A percentile compares a stretch with the other conserved stretches of the same genome.
These are phyloP conservation scores for Psylliodes chrysocephalus DNA, from an alignment of 2,888 invertebrate species.

Conservation along the genomic window DNA sequence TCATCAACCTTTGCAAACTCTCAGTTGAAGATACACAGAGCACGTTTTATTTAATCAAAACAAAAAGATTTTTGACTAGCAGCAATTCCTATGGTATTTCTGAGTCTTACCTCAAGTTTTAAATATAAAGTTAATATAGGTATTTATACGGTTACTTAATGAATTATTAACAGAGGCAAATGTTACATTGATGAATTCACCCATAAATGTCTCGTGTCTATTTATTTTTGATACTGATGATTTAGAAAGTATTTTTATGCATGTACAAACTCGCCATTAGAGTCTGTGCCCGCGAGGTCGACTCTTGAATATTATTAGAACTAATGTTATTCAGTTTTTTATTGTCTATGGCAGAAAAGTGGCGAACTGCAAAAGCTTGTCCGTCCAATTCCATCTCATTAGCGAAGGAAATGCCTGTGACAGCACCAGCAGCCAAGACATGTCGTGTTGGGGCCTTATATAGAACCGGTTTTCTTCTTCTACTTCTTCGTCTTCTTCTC, in stretches of 20 bases:
- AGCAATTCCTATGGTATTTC: too few relatives aligned
- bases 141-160: too few relatives aligned
- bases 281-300: constrained; percentile 40
- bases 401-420: constrained; percentile 65
- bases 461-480: constrained; percentile 59
- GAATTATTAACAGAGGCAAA: too few relatives aligned
- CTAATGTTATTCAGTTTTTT: constrained; percentile 54
- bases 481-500: constrained; percentile 37
- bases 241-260: constrained; percentile 22
- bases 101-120: too few relatives aligned
- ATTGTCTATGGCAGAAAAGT: constrained; percentile 52
- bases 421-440: constrained; percentile 55
- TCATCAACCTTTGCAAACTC: too few relatives aligned
- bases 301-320: constrained; percentile 58
- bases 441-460: constrained; percentile 63
- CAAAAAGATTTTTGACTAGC: too few relatives aligned
- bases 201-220: too few relatives aligned
- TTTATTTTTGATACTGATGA: too few relatives aligned
- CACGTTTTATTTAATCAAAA: too few relatives aligned
- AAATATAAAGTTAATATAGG: too few relatives aligned
- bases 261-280: constrained; percentile 57
- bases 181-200: too few relatives aligned
- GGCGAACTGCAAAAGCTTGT: constrained; percentile 60
- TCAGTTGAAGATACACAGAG: too few relatives aligned
- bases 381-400: constrained; percentile 66